phyloP scores from a whole-genome alignment of 2,888 invertebrate species.

The Diarsia brunnea region DNA sequence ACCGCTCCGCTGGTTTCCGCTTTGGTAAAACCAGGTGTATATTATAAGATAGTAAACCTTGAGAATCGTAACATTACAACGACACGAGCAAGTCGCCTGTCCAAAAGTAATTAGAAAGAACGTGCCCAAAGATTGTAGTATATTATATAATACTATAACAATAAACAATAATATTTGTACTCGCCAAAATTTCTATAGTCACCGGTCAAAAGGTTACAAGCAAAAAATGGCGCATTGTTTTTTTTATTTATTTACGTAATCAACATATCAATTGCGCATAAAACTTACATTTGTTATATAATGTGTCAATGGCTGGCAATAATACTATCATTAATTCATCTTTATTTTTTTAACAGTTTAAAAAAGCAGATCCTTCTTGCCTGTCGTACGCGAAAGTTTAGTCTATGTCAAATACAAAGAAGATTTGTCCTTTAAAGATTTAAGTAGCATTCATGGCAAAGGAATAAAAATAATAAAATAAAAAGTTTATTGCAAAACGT shows the following conservation, averaged over 20 bases:
- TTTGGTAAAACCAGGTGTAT: not conserved
- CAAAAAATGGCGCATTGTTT: constrained; percentile 23
- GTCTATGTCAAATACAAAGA: too few relatives aligned
- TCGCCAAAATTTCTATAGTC: constrained; percentile 13
- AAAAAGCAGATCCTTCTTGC: too few relatives aligned
- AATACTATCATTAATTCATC: not conserved
- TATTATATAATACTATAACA: not conserved
- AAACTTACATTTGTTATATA: constrained; percentile 27
- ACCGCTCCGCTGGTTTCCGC: not conserved
- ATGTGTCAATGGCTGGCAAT: constrained; percentile 9
- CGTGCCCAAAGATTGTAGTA: not conserved
- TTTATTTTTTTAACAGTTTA: not conserved
- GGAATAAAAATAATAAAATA: too few relatives aligned
- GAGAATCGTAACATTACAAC: not conserved
- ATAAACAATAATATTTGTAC: constrained; percentile 30
- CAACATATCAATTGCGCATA: constrained; percentile 18
- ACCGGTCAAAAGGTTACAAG: constrained; percentile 30
- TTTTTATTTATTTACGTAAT: constrained; percentile 25
- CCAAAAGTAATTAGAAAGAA: constrained; percentile 16
- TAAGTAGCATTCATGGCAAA: too few relatives aligned
- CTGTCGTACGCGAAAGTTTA: too few relatives aligned
- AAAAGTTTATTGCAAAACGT: not conserved
- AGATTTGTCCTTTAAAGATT: too few relatives aligned
- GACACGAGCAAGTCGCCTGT: constrained; percentile 3
- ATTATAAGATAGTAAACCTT: not conserved